Base-by-base conservation (phyloP, 2,888 invertebrate species). In the Cryptops parisi region DNA sequence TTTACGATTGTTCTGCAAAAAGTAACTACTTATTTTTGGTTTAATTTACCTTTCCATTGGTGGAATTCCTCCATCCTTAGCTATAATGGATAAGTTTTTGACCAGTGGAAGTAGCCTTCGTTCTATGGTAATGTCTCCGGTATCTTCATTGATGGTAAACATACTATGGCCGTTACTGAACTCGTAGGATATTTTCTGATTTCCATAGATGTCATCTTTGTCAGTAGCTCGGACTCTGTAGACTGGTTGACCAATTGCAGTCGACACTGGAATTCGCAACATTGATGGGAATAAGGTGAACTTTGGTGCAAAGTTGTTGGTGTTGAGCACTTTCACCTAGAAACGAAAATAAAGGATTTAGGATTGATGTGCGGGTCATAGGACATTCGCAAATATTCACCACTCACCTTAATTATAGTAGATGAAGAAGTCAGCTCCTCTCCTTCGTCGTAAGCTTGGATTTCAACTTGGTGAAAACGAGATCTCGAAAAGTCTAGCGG, bases 361-460 rank as follows among this genome's bases (percentile, higher is more conserved):
- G 33, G 33, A 6, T 33, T 6, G 33, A 33, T 33, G 33, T 9
- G 33, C 15, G 33, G 33, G 33, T 33, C 33, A 33, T n/a, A n/a
- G n/a, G n/a, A n/a, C n/a, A n/a, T n/a, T n/a, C n/a, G n/a, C n/a
- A n/a, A n/a, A n/a, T n/a, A n/a, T n/a, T n/a, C n/a, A n/a, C n/a
- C n/a, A 33, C 47, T 22, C 22, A 57, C 50, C 26, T 57, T 52
- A n/a, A 57, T 53, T 6, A 57, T 22, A 9, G 55, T 55, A 21
- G 49, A 44, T 0, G 55, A 44, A 1, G 53, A 24, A 23, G 52
- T 27, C 21, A 56, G 47, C 24, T 57, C 54, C 23, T 51, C 40
- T 12, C 60, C 61, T 53, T 61, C 60, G 51, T 63, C 62, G 24
- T 58, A 39, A 9, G 63, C 63, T 54, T 63, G 62, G 5, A 63